Base-by-base conservation (phyloP, 2,113 vertebrate species). In the Labrus mixtus region DNA sequence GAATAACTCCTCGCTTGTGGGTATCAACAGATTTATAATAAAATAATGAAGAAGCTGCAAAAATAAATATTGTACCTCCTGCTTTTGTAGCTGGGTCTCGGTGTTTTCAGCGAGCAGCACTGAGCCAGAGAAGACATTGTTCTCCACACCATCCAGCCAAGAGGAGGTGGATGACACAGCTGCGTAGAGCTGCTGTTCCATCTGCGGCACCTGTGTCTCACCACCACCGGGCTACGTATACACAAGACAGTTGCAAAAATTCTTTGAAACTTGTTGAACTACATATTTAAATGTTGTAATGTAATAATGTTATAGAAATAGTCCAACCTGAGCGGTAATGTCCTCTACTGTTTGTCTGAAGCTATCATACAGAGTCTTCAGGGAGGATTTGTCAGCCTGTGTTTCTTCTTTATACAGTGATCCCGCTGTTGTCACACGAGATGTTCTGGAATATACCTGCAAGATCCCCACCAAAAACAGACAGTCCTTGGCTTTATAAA, bases 121-220 rank as follows among this genome's bases (percentile, higher is more conserved):
- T 7, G 95, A 90, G 43, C 94, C 89, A 53, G 95, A 93, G 86
- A 98, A 95, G 9, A 96, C 87, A 1, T 65, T 92, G 62, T 96
- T 95, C 86, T 98, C 97, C 1, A 98, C 95, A 2, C 92, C 91
- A 84, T 98, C 96, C 71, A 98, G 79, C 97, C 97, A 98, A 6
- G 91, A 68, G 0, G 96, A 96, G 0, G 96, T 94, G 9, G 95
- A 95, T 10, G 94, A 92, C 33, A 96, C 93, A 10, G 96, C 95
- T 3, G 94, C 89, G 60, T 96, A 97, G 3, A 98, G 84, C 82
- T 95, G 96, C 83, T 95, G 95, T 51, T 98, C 97, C 87, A 96
- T 89, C 36, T 90, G 84, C 10, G 89, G 58, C 51, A 84, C 92
- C 72, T 94, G 92, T 10, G 59, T 84, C 75, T 95, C 93, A 4